Base-by-base conservation (phyloP, 2,888 invertebrate genomes). In the Pristionchus arcanus region DNA sequence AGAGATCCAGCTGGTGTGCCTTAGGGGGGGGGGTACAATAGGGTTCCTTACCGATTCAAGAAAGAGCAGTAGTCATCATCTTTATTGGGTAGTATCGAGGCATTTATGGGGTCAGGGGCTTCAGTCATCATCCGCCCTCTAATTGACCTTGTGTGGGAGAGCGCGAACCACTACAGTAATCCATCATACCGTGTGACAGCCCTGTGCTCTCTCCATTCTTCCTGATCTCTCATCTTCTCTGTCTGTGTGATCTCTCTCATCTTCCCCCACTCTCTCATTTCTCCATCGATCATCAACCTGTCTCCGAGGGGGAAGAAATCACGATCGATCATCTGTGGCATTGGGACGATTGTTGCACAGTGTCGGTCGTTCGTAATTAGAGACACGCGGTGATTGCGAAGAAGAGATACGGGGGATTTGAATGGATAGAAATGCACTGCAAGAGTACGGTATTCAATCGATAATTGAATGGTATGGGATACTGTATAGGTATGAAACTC, bases 61-160 rank as follows among this genome's bases (percentile, higher is more conserved):
- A 42, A 37, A 25, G 77, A 25, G 2, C 74, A 19, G 34, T 31
- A 16, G 19, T 42, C 77, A 77, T 77, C 37, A 77, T 42, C 42
- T 77, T 77, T 77, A 77, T 77, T 42, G 49, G 77, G 55, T 83
- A 7, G 25, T 83, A 21, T 53, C 31, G 31, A 42, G 55, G 55
- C 84, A 84, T 55, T 84, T 55, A 84, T 84, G 84, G 84, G 84
- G 84, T 84, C 84, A 84, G 53, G 31, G n/a, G 77, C 77, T 77
- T 77, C 77, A 42, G 37, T 34, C 34, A 37, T 77, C 49, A 31
- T 77, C 42, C 19, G 5, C 42, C n/a, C 42, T n/a, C 21, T 77
- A 77, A 77, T 77, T 77, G 77, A 77, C 77, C 77, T 77, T 77
- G 77, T 37, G 77, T 25, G 42, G 42, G 37, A n/a, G n/a, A 42